These are phyloP conservation scores for Synanthedon formicaeformis DNA, from an alignment of 2,888 invertebrate genomes.

Conservation along the genomic window DNA sequence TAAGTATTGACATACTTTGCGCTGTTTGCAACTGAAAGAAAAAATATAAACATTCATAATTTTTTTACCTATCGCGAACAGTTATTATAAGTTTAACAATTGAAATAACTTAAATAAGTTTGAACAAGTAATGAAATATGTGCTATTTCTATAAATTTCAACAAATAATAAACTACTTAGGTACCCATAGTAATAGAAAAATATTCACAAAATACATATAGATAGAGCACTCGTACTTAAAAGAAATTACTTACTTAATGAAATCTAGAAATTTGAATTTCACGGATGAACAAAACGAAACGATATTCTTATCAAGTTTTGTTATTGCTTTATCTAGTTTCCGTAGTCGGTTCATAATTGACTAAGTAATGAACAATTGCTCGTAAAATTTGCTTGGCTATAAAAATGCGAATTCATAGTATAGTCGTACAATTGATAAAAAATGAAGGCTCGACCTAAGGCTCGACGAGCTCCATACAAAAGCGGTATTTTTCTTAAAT, in stretches of 20 bases:
- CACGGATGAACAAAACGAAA: constrained; percentile 30
- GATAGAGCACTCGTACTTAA: too few relatives aligned
- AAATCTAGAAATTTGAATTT: constrained; percentile 22
- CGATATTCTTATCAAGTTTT: constrained; percentile 17
- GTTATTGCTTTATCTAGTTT: constrained; percentile 6
- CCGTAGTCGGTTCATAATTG: constrained; percentile 24
- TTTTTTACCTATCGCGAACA: neutral
- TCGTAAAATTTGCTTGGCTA: constrained; percentile 36
- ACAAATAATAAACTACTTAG: neutral
- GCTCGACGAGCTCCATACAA: too few relatives aligned
- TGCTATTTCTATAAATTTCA: too few relatives aligned
- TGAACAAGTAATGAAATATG: too few relatives aligned
- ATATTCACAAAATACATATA: too few relatives aligned
- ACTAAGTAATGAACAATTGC: constrained; percentile 39
- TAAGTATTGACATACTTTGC: constrained; percentile 21
- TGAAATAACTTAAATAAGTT: neutral
- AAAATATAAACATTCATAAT: neutral
- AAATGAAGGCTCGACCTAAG: too few relatives aligned
- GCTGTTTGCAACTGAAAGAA: constrained; percentile 20
- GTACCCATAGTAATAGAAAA: too few relatives aligned
- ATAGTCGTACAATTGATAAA: neutral
- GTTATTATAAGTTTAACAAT: neutral
- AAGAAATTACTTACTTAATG: neutral
- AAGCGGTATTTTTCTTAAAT: too few relatives aligned
- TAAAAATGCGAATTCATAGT: neutral